Evolutionary conservation across 2,797 vertebrate species (phyloP).

Genomic region (Rhinogobio ventralis): DNA sequence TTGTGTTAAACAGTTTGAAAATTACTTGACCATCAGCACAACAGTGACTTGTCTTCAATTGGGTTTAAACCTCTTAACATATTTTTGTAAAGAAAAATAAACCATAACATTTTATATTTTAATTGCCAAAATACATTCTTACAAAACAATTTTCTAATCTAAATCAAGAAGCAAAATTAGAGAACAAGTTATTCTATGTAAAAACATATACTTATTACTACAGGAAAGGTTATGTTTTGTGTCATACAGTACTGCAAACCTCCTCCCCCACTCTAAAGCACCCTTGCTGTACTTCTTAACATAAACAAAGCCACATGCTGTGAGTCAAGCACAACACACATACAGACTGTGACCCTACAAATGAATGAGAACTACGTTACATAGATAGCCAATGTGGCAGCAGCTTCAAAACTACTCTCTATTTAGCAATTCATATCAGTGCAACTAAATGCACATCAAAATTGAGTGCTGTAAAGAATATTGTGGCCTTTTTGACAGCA

Average conservation of each 20-base stretch:
- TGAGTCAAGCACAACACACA: constrained; percentile 19
- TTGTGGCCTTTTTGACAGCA: neutral
- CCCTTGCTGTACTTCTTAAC: constrained; percentile 27
- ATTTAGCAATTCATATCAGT: neutral
- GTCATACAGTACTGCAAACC: neutral
- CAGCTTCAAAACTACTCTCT: neutral
- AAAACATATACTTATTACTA: neutral
- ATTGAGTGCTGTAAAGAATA: neutral
- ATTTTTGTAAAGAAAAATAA: neutral
- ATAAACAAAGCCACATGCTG: constrained; percentile 27
- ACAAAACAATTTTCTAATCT: neutral
- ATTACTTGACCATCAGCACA: constrained; percentile 7
- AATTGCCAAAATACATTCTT: neutral
- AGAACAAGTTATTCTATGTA: neutral
- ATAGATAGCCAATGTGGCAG: neutral
- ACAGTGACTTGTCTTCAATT: neutral
- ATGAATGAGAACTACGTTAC: neutral
- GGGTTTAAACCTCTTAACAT: neutral
- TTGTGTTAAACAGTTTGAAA: constrained; percentile 21
- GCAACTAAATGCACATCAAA: neutral
- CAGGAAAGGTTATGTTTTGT: neutral
- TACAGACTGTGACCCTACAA: neutral
- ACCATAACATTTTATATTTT: neutral
- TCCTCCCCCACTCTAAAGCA: constrained; percentile 4
- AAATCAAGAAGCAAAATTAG: neutral